Base-by-base conservation (phyloP, 2,797 vertebrate genomes). In the Cossypha polioptera region DNA sequence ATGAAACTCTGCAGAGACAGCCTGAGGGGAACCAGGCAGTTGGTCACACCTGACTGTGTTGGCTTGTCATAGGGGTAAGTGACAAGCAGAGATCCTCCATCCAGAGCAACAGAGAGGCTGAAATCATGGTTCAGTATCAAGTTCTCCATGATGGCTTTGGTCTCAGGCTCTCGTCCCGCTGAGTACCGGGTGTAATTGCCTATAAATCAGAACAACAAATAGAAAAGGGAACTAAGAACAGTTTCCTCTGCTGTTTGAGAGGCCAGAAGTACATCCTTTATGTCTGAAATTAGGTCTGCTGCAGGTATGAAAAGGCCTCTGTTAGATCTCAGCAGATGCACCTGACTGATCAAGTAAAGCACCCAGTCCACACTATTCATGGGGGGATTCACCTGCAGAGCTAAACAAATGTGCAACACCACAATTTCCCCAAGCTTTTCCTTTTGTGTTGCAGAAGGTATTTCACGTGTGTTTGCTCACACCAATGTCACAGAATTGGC, bases 61-160 rank as follows among this genome's bases (percentile, higher is more conserved):
- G 99, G 99, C 78, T 99, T 99, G 97, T 99, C 99, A 33, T 99
- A 99, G 0, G 99, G 99, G 90, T 99, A 99, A 9, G 99, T 99
- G 68, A 98, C 99, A 72, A 99, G 98, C 62, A 99, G 97, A 40
- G 99, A 98, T 76, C 99, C 99, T 95, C 99, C 99, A 83, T 99
- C 99, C 15, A 99, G 98, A 7, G 98, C 98, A 33, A 99, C 98
- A 51, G 99, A 99, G 59, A 99, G 98, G 80, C 98, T 98, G 97
- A 98, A 99, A 90, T 98, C 98, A 62, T 98, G 98, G 86, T 99
- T 98, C 84, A 98, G 75, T 75, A 99, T 99, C 95, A 99, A 98
- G 78, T 98, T 98, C 86, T 99, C 98, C 97, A 99, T 98, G 83
- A 99, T 98, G 18, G 98, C 99, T 95, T 96, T 99, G 47, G 99